Percentiles rank a stretch among this genome's conserved stretches.
Evolutionary conservation across 2,888 invertebrate species (phyloP).

Genomic region (Drosophila longiperda): DNA sequence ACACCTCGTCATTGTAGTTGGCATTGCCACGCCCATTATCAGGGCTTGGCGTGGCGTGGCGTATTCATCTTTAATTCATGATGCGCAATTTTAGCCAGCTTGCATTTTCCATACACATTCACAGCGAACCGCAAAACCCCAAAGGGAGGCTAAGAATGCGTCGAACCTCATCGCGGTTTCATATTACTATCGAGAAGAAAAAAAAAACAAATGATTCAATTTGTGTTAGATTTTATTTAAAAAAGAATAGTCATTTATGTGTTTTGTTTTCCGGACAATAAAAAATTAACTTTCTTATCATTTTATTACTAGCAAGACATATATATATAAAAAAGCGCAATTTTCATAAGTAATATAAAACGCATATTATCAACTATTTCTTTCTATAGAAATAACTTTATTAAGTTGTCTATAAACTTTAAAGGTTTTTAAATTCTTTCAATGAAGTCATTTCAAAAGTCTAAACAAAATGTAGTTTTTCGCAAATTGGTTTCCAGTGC

Average conservation of each 20-base stretch:
- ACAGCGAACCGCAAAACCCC: slow-evolving; percentile 26
- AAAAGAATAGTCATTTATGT: not conserved
- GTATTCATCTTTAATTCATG: slow-evolving; percentile 79
- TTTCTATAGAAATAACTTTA: not conserved
- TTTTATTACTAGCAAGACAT: not conserved
- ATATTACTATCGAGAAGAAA: not conserved
- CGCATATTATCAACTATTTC: not conserved
- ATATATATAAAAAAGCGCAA: not conserved
- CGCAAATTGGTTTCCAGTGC: not conserved
- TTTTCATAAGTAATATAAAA: not conserved
- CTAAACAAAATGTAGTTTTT: not conserved
- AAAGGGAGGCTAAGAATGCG: slow-evolving; percentile 17
- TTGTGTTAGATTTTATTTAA: not conserved
- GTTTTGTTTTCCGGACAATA: not conserved
- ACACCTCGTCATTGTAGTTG: slow-evolving; percentile 51
- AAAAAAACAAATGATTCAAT: slow-evolving; percentile 6
- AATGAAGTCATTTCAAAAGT: not conserved
- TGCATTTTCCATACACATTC: slow-evolving; percentile 28
- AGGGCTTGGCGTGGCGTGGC: slow-evolving; percentile 22
- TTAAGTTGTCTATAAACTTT: not conserved
- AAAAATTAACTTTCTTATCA: not conserved
- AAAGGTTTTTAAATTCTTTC: not conserved
- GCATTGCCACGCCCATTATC: slow-evolving; percentile 48
- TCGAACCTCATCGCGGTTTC: slow-evolving; percentile 2
- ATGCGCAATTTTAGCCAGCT: slow-evolving; percentile 41